Percentiles rank a stretch among this genome's conserved stretches.
Evolutionary conservation across 2,797 vertebrate genomes (phyloP).

Genomic region (Vipera latastei): DNA sequence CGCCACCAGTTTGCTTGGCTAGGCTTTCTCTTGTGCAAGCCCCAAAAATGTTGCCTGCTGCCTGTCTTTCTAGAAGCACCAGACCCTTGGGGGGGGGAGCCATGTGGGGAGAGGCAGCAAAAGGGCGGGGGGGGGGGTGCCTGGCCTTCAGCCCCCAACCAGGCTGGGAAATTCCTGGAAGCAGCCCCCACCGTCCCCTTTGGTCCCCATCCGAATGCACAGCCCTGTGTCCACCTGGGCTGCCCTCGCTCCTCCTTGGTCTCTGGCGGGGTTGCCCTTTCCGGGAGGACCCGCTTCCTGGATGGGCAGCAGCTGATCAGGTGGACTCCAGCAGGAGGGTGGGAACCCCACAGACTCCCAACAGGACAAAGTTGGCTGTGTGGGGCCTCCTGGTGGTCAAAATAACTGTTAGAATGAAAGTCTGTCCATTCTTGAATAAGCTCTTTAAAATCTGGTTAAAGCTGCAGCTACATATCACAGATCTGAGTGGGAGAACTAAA

Average conservation of each 20-base stretch:
- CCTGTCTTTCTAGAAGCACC: not conserved
- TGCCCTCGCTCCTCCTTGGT: not conserved
- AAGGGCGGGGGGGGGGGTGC: too few relatives aligned
- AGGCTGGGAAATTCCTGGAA: not conserved
- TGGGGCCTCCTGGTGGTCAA: not conserved
- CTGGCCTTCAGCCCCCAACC: not conserved
- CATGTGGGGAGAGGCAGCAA: not conserved
- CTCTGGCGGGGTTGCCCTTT: not conserved
- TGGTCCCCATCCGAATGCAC: not conserved
- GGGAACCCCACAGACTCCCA: not conserved
- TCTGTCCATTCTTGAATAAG: not conserved
- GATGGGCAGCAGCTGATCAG: not conserved
- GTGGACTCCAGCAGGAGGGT: not conserved
- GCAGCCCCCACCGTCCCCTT: not conserved
- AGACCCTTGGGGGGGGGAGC: fast-evolving
- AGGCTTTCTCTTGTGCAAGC: not conserved
- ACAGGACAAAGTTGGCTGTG: not conserved
- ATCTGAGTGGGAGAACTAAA: not conserved
- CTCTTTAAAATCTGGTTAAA: not conserved
- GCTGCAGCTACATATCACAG: not conserved
- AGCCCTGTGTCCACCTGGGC: not conserved
- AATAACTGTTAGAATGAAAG: not conserved
- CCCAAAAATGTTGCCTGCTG: not conserved
- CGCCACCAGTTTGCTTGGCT: not conserved
- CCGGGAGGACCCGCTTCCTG: fast-evolving